These are phyloP conservation scores for Stegodyphus dumicola DNA, from an alignment of 1,140 invertebrate species.

Conservation along the genomic window DNA sequence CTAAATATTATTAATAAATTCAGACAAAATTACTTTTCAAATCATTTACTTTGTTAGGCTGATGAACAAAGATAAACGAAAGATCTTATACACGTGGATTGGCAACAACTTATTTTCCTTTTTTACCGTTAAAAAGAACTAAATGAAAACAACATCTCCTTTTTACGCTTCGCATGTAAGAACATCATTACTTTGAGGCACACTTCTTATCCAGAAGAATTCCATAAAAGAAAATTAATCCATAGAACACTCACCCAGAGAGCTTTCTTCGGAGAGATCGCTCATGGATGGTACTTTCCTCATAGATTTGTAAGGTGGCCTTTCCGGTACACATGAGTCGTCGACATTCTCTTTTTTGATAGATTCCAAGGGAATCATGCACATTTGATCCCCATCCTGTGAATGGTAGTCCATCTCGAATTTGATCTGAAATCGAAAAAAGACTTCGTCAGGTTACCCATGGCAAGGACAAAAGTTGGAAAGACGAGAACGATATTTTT, in stretches of 20 bases:
- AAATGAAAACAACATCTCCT: too few species aligned
- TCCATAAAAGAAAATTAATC: too few species aligned
- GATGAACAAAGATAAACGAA: too few species aligned
- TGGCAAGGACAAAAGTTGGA: not conserved
- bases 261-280: conserved; percentile 85
- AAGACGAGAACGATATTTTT: not conserved
- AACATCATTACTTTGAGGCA: too few species aligned
- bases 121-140: too few species aligned
- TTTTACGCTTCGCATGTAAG: too few species aligned
- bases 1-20: too few species aligned
- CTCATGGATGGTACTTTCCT: conserved; percentile 86
- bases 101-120: too few species aligned
- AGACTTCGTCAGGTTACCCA: not conserved
- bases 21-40: too few species aligned
- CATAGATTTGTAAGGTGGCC: conserved; percentile 71
- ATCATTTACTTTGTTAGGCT: too few species aligned
- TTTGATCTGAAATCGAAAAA: conserved; percentile 57
- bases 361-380: conserved; percentile 40
- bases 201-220: too few species aligned
- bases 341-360: conserved; percentile 51
- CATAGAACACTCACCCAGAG: conserved; percentile 77
- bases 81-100: too few species aligned
- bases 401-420: conserved; percentile 62
- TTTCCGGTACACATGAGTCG: conserved; percentile 60
- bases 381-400: conserved; percentile 30